Evolutionary conservation across 1,140 invertebrate species (phyloP).

Genomic region (Drosophila nikananu): DNA sequence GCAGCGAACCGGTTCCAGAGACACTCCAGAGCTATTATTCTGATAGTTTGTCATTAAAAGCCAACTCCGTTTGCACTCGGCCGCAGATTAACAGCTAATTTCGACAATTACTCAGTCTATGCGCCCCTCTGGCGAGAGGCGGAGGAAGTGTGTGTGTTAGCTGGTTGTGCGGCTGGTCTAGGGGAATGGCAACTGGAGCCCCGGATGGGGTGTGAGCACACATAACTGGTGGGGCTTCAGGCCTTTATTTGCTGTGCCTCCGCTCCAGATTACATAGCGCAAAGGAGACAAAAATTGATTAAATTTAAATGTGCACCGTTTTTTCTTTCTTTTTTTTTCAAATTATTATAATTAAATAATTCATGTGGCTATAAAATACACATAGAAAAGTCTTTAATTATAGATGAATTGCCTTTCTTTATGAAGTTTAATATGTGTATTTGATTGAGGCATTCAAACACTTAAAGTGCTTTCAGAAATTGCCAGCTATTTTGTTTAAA

Average conservation of each 20-base stretch:
- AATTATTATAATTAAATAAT: conserved; percentile 11
- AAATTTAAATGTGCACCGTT: conserved; percentile 9
- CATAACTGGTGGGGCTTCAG: conserved; percentile 1
- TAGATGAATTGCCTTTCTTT: not conserved
- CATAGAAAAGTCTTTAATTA: not conserved
- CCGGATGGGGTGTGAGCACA: conserved; percentile 38
- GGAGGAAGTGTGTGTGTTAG: conserved; percentile 30
- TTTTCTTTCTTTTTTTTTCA: not conserved
- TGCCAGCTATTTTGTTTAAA: not conserved
- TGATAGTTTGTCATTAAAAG: conserved; percentile 74
- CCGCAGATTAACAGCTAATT: conserved; percentile 72
- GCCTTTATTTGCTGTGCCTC: conserved; percentile 15
- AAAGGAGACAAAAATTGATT: conserved; percentile 11
- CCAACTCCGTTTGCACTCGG: conserved; percentile 60
- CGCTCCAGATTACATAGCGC: not conserved
- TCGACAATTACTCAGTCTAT: conserved; percentile 59
- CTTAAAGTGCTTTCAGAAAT: not conserved
- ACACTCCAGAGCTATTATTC: conserved; percentile 49
- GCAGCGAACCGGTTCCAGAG: conserved; percentile 30
- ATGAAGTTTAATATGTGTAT: not conserved
- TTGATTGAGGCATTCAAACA: too few relatives aligned
- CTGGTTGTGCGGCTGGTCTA: not conserved
- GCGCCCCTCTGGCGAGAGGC: conserved; percentile 18
- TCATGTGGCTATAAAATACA: not conserved
- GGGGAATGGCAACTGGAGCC: not conserved